Percentiles rank a stretch among this genome's conserved stretches.
Conservation (phyloP, 2,888 invertebrate species). For the Argyra leucocephala region DNA sequence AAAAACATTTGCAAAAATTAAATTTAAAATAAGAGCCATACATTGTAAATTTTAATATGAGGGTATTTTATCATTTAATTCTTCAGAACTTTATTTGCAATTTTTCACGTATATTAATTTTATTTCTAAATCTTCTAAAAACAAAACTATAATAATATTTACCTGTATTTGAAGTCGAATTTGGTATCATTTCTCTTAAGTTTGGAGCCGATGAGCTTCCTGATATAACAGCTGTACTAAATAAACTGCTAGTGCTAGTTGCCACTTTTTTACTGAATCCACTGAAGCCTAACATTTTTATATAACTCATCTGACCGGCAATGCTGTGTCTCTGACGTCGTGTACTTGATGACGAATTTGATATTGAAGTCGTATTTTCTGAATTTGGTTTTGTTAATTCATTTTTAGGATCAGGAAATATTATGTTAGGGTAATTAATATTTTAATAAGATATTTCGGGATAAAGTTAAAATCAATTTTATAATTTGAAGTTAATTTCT, state of each 20-base stretch:
- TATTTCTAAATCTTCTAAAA: too few relatives aligned
- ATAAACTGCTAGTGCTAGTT: slow-evolving; percentile 71
- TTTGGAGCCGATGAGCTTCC: slow-evolving; percentile 89
- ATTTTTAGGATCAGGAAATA: neutral
- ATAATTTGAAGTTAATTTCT: neutral
- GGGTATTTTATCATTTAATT: too few relatives aligned
- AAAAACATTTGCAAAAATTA: too few relatives aligned
- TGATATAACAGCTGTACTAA: slow-evolving; percentile 93
- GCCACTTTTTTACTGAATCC: slow-evolving; percentile 58
- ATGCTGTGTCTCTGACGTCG: slow-evolving; percentile 91
- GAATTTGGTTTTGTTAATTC: slow-evolving; percentile 32
- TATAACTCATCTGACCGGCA: slow-evolving; percentile 90
- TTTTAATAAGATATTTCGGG: neutral
- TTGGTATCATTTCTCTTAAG: slow-evolving; percentile 77
- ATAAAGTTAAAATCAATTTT: neutral
- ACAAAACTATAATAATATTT: too few relatives aligned
- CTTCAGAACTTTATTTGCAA: too few relatives aligned
- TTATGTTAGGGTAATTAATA: too few relatives aligned
- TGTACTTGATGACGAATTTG: slow-evolving; percentile 45
- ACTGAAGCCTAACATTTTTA: slow-evolving; percentile 72
- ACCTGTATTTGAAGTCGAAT: slow-evolving; percentile 65
- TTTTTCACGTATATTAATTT: too few relatives aligned
- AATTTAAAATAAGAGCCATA: too few relatives aligned
- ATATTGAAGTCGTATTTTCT: slow-evolving; percentile 37
- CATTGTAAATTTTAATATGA: too few relatives aligned